These are phyloP conservation scores for Stenurella melanura DNA, from an alignment of 2,888 invertebrate species.

Conservation along the genomic window DNA sequence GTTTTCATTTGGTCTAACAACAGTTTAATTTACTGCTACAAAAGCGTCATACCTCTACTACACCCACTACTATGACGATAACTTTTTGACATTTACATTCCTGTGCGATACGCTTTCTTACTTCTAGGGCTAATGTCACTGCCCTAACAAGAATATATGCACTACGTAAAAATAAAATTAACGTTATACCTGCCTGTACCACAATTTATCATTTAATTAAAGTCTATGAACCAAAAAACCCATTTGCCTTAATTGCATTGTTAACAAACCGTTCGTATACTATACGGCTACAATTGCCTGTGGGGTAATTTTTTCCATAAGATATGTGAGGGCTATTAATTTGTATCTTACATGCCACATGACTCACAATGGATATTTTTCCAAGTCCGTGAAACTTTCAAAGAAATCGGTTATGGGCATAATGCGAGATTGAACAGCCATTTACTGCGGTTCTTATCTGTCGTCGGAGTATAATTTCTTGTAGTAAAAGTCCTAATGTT, in stretches of 20 bases:
- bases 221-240: not conserved
- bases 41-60: too few species aligned
- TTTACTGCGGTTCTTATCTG: conserved; percentile 22
- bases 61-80: too few species aligned
- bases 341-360: not conserved
- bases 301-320: not conserved
- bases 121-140: not conserved
- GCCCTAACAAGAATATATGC: not conserved
- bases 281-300: not conserved
- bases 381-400: conserved; percentile 19
- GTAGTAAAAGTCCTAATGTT: conserved; percentile 32
- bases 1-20: too few species aligned
- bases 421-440: conserved; percentile 9
- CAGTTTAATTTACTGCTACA: too few species aligned
- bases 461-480: conserved; percentile 26
- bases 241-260: not conserved
- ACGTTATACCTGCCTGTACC: not conserved
- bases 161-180: not conserved
- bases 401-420: conserved; percentile 22
- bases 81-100: not conserved
- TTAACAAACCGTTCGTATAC: not conserved
- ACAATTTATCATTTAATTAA: not conserved
- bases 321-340: not conserved
- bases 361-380: conserved; percentile 2
- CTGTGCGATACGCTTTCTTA: not conserved